Base-by-base conservation (phyloP, 1,140 invertebrate genomes). In the Pectinophora gossypiella region DNA sequence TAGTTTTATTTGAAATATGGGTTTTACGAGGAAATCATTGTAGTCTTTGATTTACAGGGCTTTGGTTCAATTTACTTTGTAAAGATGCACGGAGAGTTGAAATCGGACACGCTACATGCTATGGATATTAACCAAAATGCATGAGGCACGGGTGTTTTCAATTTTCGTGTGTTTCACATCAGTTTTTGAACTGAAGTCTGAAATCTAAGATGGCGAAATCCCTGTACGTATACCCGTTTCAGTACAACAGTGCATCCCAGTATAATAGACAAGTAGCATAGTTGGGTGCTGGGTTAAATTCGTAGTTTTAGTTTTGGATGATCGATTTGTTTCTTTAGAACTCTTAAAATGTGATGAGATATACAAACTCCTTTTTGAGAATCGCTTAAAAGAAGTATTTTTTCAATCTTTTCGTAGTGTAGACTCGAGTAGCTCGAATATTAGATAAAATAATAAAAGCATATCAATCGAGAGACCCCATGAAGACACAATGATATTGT, bases 161-260 rank as follows among this genome's bases (percentile, higher is more conserved):
- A 55, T 10, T 38, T 50, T 19, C 46, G 27, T 50, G 47, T 48
- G n/a, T 19, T 40, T 6, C 12, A 38, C 22, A 42, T 36, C 9
- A 47, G n/a, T 27, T 62, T 74, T 77, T 76, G 68, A 57, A 65
- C 68, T 71, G 72, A 67, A 68, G 66, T 72, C 58, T 70, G 64
- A n/a, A n/a, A n/a, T n/a, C n/a, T n/a, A n/a, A n/a, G n/a, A n/a
- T n/a, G n/a, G n/a, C n/a, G n/a, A n/a, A n/a, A n/a, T n/a, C n/a
- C n/a, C n/a, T n/a, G n/a, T n/a, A n/a, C n/a, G n/a, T n/a, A 64
- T 61, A 13, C 19, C 19, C n/a, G 16, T 18, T 15, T 61, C 62
- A n/a, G n/a, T 65, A 70, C 67, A 72, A 67, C 77, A 83, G 81
- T 85, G 81, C 81, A 85, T 85, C 81, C 81, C 81, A 85, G 81